Conservation (phyloP, 2,888 invertebrate genomes). For the Hedychridium roseum region DNA sequence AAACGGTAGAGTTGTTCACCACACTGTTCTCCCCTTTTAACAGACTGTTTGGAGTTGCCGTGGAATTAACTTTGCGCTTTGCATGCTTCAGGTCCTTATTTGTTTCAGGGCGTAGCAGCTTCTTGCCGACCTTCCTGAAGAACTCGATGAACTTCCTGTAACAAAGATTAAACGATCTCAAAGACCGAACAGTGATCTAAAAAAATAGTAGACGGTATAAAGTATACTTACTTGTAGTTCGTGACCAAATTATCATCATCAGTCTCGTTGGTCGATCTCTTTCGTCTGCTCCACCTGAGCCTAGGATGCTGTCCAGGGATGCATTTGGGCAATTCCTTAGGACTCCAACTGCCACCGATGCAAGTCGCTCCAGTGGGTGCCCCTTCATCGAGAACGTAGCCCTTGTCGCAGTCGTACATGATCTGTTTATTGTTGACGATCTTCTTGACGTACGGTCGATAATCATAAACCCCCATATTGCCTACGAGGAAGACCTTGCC, state of each 20-base stretch:
- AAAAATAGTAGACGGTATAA: no score
- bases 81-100: constrained; percentile 47
- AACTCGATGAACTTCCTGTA: constrained; percentile 58
- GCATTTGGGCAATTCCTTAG: constrained; percentile 85
- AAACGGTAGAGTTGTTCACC: constrained; percentile 10
- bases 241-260: constrained; percentile 26
- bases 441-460: constrained; percentile 91
- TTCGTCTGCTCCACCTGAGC: constrained; percentile 79
- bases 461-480: constrained; percentile 96
- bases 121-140: constrained; percentile 57
- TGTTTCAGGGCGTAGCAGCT: constrained; percentile 54
- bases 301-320: constrained; percentile 87
- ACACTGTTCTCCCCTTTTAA: constrained; percentile 11
- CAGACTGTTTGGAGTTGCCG: constrained; percentile 14
- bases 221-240: constrained; percentile 30
- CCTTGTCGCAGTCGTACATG: constrained; percentile 94
- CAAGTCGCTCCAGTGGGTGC: constrained; percentile 91
- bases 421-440: constrained; percentile 92
- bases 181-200: background rate
- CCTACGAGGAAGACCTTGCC: constrained; percentile 93
- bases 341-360: constrained; percentile 93
- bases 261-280: constrained; percentile 65
- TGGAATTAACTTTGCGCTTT: constrained; percentile 29
- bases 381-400: constrained; percentile 86
- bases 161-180: no score